These are phyloP conservation scores for Enteromius fasciolatus DNA, from an alignment of 2,797 vertebrate species.

Conservation along the genomic window DNA sequence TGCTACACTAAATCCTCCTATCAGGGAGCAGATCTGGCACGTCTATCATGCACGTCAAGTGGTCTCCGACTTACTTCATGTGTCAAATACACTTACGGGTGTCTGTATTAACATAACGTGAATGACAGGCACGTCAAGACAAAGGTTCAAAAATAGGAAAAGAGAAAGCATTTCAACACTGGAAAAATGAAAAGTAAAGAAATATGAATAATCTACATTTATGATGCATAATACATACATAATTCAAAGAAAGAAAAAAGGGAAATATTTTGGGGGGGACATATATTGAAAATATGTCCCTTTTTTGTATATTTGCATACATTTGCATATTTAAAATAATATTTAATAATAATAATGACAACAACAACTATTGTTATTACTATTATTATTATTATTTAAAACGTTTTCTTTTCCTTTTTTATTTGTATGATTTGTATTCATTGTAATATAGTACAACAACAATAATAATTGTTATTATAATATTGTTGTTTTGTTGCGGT, in stretches of 20 bases:
- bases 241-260: background rate
- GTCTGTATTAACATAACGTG: background rate
- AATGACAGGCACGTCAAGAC: background rate
- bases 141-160: background rate
- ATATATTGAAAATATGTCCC: too few species aligned
- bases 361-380: background rate
- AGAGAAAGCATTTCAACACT: background rate
- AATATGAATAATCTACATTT: background rate
- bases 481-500: background rate
- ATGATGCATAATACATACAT: too few species aligned
- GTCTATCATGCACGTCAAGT: background rate
- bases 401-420: background rate
- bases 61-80: background rate
- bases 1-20: conserved; percentile 1
- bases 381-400: background rate
- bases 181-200: background rate
- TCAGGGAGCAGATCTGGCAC: background rate
- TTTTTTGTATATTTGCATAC: background rate
- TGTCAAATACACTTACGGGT: conserved; percentile 4
- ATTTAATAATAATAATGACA: background rate
- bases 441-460: background rate
- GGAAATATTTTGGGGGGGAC: too few species aligned
- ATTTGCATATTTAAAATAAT: background rate
- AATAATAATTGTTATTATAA: background rate
- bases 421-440: background rate